Evolutionary conservation across 2,113 vertebrate genomes (phyloP), one percentile per base, ranked within the genome.

Genomic region (Lepus europaeus): DNA sequence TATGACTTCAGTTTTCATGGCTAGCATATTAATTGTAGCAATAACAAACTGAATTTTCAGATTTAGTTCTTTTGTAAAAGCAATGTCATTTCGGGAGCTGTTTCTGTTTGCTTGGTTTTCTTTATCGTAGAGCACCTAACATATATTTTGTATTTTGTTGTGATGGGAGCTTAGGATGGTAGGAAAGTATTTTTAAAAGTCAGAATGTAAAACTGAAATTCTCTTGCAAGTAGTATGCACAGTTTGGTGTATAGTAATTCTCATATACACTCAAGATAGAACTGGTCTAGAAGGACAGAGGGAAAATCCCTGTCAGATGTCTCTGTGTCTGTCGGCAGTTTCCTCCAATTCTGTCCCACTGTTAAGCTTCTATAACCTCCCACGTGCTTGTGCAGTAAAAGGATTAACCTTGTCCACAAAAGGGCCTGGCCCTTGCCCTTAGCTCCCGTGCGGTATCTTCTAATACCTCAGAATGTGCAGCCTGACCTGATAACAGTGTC

Each of bases 31-130:
- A 91, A 94, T 3, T 83, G 31, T 27, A 29, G 33, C 53, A 94
- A 36, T 76, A 70, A 89, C 16, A 39, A 93, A 73, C 45, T 73
- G 14, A 68, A 78, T 87, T 93, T 93, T 31, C 36, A 79, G 36
- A 33, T 74, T 74, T 85, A 68, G 6, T 78, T 86, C 45, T 76
- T 90, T 39, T 74, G 17, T n/a, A 70, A 89, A 82, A 90, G 90
- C 31, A 83, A 36, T 66, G 91, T 96, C 12, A 36, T 49, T 68
- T 29, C 25, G 31, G 45, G 25, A 14, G 29, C 9, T 39, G 11
- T 22, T 89, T 74, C 79, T 92, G 23, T 93, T 80, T 90, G 31
- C 11, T 88, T 95, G 16, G 6, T 81, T 94, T 49, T 79, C 49
- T 95, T 76, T 80, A 23, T 27, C 76, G 29, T 69, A 76, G 33